Percentiles rank a stretch among this genome's conserved stretches.
These are phyloP conservation scores for Pseudomyrmex gracilis DNA, from an alignment of 1,140 invertebrate genomes.

Conservation along the genomic window DNA sequence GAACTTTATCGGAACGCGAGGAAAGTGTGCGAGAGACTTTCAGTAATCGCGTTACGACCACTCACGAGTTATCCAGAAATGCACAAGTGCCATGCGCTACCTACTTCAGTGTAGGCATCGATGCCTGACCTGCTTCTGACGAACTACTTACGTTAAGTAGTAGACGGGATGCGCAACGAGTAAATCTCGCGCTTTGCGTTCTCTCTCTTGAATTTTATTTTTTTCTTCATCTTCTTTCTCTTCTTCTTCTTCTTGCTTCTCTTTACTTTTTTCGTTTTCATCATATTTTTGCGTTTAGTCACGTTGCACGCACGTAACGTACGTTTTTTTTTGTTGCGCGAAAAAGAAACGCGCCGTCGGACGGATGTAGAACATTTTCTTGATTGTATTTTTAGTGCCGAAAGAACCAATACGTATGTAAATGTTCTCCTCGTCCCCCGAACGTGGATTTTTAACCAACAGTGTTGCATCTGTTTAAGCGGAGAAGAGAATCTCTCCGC, in stretches of 20 bases:
- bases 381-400: conserved; percentile 50
- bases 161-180: conserved; percentile 4
- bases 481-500: background rate
- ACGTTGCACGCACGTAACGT: background rate
- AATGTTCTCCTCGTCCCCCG: background rate
- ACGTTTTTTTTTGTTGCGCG: background rate
- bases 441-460: conserved; percentile 37
- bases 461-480: conserved; percentile 19
- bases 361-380: background rate
- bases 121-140: conserved; percentile 67
- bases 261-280: background rate
- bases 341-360: background rate
- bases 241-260: background rate
- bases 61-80: conserved; percentile 17
- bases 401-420: conserved; percentile 40
- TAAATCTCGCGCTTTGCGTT: background rate
- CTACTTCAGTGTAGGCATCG: conserved; percentile 25
- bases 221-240: background rate
- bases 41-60: conserved; percentile 50
- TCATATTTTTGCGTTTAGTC: background rate
- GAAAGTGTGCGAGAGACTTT: conserved; percentile 7
- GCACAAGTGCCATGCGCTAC: conserved; percentile 6
- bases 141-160: conserved; percentile 65
- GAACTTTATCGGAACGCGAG: conserved; percentile 5
- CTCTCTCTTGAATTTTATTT: background rate